Percentiles rank a stretch among this genome's conserved stretches.
These are phyloP conservation scores for Muschampia plurimacula DNA, from an alignment of 2,888 invertebrate species.

Conservation along the genomic window DNA sequence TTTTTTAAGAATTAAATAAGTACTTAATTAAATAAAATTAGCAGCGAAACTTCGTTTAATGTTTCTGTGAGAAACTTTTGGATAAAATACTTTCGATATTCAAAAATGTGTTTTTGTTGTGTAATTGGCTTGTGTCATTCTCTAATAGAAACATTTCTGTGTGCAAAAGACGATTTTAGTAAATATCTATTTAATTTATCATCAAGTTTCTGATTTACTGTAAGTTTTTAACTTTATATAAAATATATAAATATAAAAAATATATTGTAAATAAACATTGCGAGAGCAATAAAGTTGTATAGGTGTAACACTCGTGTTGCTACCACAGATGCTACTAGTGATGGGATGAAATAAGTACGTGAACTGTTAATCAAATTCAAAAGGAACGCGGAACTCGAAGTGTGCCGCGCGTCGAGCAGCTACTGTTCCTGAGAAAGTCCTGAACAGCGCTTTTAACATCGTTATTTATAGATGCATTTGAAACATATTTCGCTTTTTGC, in stretches of 20 bases:
- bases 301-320: neutral
- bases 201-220: too few relatives aligned
- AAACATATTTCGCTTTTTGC: slow-evolving; percentile 60
- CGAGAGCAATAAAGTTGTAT: neutral
- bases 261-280: too few relatives aligned
- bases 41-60: neutral
- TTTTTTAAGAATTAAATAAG: too few relatives aligned
- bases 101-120: too few relatives aligned
- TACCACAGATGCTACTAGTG: neutral
- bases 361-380: slow-evolving; percentile 26
- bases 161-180: too few relatives aligned
- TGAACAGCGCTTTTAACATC: slow-evolving; percentile 51
- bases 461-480: slow-evolving; percentile 59
- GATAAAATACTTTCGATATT: too few relatives aligned
- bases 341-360: neutral
- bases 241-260: too few relatives aligned
- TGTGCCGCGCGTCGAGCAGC: slow-evolving; percentile 23
- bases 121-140: too few relatives aligned
- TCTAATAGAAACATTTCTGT: too few relatives aligned
- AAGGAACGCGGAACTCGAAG: slow-evolving; percentile 51
- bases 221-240: neutral
- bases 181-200: too few relatives aligned
- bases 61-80: neutral
- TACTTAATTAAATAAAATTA: neutral
- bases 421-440: slow-evolving; percentile 48